Evolutionary conservation across 2,113 vertebrate genomes (phyloP), one percentile per base, ranked within the genome.

Genomic region (Pagrus major): DNA sequence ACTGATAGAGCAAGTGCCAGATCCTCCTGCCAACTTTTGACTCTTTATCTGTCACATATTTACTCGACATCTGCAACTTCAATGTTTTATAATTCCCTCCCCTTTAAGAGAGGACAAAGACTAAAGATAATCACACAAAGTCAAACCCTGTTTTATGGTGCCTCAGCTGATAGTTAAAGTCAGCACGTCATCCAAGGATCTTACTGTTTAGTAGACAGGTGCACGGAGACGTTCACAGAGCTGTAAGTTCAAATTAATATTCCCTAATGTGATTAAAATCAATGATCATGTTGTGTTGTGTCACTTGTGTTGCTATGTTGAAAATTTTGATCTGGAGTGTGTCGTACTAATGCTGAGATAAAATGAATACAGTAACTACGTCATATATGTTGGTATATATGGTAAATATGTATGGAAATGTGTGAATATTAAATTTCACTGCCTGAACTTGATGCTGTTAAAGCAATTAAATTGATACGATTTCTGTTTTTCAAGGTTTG

Each of bases 401-500:
- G 6, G 10, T 51, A 29, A n/a, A 59, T 35, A 44, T 44, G 29
- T 20, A 15, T 8, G 1, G 9, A 55, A 10, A n/a, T 65, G 16
- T 71, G 7, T 52, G 21, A 21, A 39, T 69, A 37, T 23, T 1
- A 0, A 39, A 33, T 33, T 55, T 54, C 2, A 37, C 12, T 14
- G 1, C 31, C 15, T 49, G 23, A 21, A 20, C 21, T 20, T 64
- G 31, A 11, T 64, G 18, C 18, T 70, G 27, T 16, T n/a, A 58
- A 68, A 77, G 21, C 2, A 9, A 46, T 25, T 81, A 2, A 29
- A 42, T 52, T 76, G 6, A 29, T 35, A 3, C 54, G 20, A 21
- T 84, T 20, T 88, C 12, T 83, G 42, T 79, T 81, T 77, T 84
- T 84, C 20, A 85, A 93, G 89, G 66, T 73, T 69, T 81, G 69